Base-by-base conservation (phyloP, 1,140 invertebrate species). In the Lordiphosa stackelbergi region DNA sequence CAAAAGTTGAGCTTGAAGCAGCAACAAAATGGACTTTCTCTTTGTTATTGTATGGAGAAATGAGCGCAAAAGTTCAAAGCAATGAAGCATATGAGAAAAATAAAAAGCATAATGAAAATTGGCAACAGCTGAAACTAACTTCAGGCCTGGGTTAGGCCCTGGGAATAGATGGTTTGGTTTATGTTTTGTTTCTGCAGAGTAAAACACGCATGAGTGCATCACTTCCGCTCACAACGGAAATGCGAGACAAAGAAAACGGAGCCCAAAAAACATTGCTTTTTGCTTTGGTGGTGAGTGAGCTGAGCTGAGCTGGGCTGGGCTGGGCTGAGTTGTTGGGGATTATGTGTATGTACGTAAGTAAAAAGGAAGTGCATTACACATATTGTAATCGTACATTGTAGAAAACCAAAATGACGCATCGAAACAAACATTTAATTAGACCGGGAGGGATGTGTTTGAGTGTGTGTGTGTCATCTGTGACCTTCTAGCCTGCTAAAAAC, bases 11-110 rank as follows among this genome's bases (percentile, higher is more conserved):
- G 22, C 22, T 24, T 24, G 22, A 24, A 24, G 5, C 4, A 24
- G 22, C 22, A 0, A 24, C 4, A 24, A 24, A 45, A 48, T 28
- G 66, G 61, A 83, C 77, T 81, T 81, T 81, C 77, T 81, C 77
- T 84, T 84, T 84, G 78, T 77, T 83, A 54, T 42, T 60, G 58
- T 31, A 28, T 49, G 31, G 51, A 48, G 59, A 75, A 81, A 64
- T 51, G 63, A 66, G 73, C 77, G 72, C 77, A 77, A 83, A 77
- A 81, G 77, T 81, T 83, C 72, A 81, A 81, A 83, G 75, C 71
- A 79, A 71, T 79, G 75, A 68, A 81, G 75, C 75, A 79, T 75
- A 83, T 71, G 68, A 79, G 54, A 16, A 52, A 53, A 62, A 43
- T 49, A 72, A 52, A 53, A 47, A 53, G 53, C 54, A 61, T 42